Evolutionary conservation across 64 coral and sea anemone species (phyloP).

Genomic region (Montipora sp.): DNA sequence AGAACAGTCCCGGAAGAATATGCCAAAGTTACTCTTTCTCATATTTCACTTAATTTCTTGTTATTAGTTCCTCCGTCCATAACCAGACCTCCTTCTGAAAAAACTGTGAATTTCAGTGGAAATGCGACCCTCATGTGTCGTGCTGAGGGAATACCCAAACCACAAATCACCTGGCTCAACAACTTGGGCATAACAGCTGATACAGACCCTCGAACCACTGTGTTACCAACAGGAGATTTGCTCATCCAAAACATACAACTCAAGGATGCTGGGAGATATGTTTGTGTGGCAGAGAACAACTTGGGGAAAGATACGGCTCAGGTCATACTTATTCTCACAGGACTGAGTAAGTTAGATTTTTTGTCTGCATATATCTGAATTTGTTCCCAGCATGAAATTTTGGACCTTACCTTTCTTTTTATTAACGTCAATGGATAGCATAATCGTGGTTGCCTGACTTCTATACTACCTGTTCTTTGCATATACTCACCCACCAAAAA

Average conservation of each 20-base stretch:
- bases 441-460: too few species aligned
- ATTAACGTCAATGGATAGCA: too few species aligned
- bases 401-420: too few species aligned
- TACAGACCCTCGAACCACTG: conserved; percentile 60
- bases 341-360: conserved; percentile 61
- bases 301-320: conserved; percentile 62
- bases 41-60: background rate
- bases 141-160: conserved; percentile 69
- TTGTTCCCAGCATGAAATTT: too few species aligned
- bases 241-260: conserved; percentile 61
- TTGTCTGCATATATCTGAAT: too few species aligned
- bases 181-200: conserved; percentile 51
- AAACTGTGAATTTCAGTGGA: conserved; percentile 67
- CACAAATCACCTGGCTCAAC: conserved; percentile 71
- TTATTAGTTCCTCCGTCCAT: conserved; percentile 61
- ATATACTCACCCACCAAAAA: too few species aligned
- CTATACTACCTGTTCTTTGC: too few species aligned
- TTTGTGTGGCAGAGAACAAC: conserved; percentile 73
- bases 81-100: conserved; percentile 37
- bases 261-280: conserved; percentile 75
- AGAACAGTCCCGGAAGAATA: too few species aligned
- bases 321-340: conserved; percentile 76
- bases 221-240: conserved; percentile 60
- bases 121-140: conserved; percentile 77
- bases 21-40: background rate